Evolutionary conservation across 2,797 vertebrate genomes (phyloP), one percentile per base, ranked within the genome.

Genomic region (Hybognathus amarus): DNA sequence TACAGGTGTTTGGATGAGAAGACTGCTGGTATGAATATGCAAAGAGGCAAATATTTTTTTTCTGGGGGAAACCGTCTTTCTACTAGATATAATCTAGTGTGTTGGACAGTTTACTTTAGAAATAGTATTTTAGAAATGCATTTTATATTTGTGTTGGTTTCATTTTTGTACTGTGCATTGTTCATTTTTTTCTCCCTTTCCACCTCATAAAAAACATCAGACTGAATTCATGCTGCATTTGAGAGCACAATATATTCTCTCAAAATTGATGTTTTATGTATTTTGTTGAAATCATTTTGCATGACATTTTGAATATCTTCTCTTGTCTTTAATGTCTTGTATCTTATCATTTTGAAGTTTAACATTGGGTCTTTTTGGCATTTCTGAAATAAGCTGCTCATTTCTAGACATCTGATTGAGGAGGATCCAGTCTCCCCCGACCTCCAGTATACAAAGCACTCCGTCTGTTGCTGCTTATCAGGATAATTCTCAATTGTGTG

Each of bases 381-480:
- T 82, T 52, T 52, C 9, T 64, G 9, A 64, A 80, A 38, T 52
- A 24, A 66, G 17, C 45, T 66, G 42, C 22, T 24, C 61, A 63
- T 74, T 82, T 61, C 20, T 36, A 50, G 56, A 38, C 69, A 18
- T 81, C 13, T 82, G 59, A 74, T 22, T 42, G n/a, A 40, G 38
- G 50, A 83, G 64, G 15, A 64, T 73, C 45, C 38, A 13, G 50
- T 36, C 64, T 54, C 33, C 45, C 20, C 36, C 45, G 20, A 77
- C 64, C 74, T 61, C 56, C 30, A 66, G 38, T 66, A 69, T 17
- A 68, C 36, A 83, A 83, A 84, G 69, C 69, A 70, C 71, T 82
- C 83, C 75, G 85, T 88, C 85, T 88, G 87, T 67, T 83, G 40
- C 85, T 50, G 69, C 56, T 52, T 81, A 79, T 85, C 64, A 70